These are phyloP conservation scores for Oryctes rhinoceros DNA, from an alignment of 1,140 invertebrate genomes.

Conservation along the genomic window DNA sequence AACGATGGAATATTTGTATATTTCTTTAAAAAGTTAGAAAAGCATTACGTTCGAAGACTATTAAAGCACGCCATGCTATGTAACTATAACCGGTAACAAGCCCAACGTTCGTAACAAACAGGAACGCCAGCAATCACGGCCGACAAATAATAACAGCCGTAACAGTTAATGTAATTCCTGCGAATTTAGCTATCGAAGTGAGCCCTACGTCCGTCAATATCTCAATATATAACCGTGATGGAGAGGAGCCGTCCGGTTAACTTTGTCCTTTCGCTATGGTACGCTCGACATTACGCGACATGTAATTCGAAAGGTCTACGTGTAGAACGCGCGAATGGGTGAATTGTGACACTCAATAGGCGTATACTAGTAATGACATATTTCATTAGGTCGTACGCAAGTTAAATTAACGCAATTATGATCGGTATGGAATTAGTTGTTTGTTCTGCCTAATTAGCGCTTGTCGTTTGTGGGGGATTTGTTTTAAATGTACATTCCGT, in stretches of 20 bases:
- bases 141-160: background rate
- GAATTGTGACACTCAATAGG: background rate
- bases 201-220: background rate
- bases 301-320: background rate
- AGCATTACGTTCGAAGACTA: no score
- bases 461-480: background rate
- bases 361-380: background rate
- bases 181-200: background rate
- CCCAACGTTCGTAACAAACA: background rate
- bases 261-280: background rate
- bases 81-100: background rate
- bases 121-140: background rate
- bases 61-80: no score
- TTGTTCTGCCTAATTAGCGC: slow-evolving; percentile 7
- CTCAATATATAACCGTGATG: background rate
- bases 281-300: background rate
- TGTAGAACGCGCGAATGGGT: background rate
- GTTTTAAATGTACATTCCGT: background rate
- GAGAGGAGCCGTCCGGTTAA: background rate
- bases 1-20: no score
- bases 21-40: no score
- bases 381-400: slow-evolving; percentile 1
- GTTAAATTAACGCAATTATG: background rate
- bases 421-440: background rate
- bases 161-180: slow-evolving; percentile 2